Evolutionary conservation across 2,797 vertebrate genomes (phyloP), one percentile per base, ranked within the genome.

Genomic region (Lepilemur septentrionalis): DNA sequence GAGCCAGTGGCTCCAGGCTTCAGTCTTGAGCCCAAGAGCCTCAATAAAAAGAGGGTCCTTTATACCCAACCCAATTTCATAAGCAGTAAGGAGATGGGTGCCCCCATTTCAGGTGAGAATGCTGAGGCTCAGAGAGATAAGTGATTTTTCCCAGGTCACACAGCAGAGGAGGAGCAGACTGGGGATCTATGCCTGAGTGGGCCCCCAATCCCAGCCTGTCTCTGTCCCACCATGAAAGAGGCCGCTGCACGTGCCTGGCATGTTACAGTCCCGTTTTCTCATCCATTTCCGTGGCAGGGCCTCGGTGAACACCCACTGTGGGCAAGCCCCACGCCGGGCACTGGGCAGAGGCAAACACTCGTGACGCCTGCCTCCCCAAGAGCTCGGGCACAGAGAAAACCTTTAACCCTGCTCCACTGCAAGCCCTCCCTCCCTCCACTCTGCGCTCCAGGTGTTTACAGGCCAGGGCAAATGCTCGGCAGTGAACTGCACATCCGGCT

Each of bases 391-490:
- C 11, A 76, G 79, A 70, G 67, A 61, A 63, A 69, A 52, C 20
- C 57, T 23, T 23, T 14, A 9, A 5, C 57, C 11, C 12, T 14
- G 22, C 43, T 4, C 22, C 30, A 0, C 43, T 0, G 10, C 41
- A 5, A 18, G 3, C 5, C 5, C 14, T 7, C 20, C 50, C 28
- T 59, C 43, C 38, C 11, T 41, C 35, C 2, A 28, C 7, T 25
- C 41, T 6, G 38, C n/a, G 70, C 69, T 22, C 12, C 28, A 2
- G 6, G 72, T 15, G 15, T 30, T 61, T 11, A 30, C 4, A 14
- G 38, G 17, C 43, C 41, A 67, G 15, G 0, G 13, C 8, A 4
- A 10, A 41, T 0, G 0, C n/a, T 30, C 1, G 1, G 63, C 75
- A 48, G 2, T 4, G 14, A 65, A 14, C 28, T 15, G 30, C 28